Evolutionary conservation across 2,888 invertebrate genomes (phyloP).

Genomic region (Drosophila tanythrix): DNA sequence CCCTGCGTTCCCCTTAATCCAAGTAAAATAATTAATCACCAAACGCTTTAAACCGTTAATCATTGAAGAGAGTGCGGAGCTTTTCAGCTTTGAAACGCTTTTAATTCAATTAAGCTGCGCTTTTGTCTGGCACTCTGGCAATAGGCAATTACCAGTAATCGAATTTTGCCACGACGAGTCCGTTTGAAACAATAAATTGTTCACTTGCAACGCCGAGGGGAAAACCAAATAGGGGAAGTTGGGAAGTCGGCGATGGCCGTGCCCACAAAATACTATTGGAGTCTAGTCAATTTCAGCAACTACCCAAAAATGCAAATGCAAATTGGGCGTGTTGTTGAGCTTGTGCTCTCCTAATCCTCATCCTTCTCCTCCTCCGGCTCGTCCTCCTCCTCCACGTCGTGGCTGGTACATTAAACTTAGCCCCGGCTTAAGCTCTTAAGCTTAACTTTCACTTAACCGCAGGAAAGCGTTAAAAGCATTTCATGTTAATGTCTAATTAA

Average conservation of each 20-base stretch:
- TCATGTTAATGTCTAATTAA: conserved; percentile 76
- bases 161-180: conserved; percentile 65
- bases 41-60: conserved; percentile 63
- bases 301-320: conserved; percentile 68
- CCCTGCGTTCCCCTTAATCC: not conserved
- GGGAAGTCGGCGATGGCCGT: conserved; percentile 6
- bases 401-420: conserved; percentile 63
- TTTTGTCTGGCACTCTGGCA: conserved; percentile 51
- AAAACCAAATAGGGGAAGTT: not conserved
- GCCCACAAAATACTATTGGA: conserved; percentile 16
- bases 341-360: not conserved
- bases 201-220: conserved; percentile 32
- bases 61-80: conserved; percentile 35
- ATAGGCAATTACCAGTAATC: conserved; percentile 77
- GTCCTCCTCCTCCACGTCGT: not conserved
- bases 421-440: conserved; percentile 65
- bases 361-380: not conserved
- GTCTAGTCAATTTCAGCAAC: conserved; percentile 23
- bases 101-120: conserved; percentile 73
- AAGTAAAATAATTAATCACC: conserved; percentile 55
- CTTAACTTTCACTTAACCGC: conserved; percentile 75
- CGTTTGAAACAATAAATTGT: conserved; percentile 75
- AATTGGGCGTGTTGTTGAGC: conserved; percentile 44
- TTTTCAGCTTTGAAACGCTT: conserved; percentile 64
- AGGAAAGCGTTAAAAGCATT: conserved; percentile 54